Conservation (phyloP, 2,888 invertebrate species). For the Drosophila atripex region DNA sequence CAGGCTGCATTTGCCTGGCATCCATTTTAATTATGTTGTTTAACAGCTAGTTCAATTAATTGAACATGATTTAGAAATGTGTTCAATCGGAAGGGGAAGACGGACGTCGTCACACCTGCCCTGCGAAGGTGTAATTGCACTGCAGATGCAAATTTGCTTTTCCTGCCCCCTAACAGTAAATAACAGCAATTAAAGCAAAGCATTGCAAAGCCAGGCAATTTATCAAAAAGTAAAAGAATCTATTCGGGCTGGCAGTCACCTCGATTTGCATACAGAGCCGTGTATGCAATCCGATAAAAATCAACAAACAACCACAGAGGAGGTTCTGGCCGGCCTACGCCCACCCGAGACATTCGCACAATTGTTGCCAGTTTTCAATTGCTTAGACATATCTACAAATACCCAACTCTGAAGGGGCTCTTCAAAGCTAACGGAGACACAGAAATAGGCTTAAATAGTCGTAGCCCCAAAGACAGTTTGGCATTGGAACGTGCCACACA, state of each 20-base stretch:
- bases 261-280: conserved; percentile 48
- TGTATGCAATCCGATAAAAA: conserved; percentile 10
- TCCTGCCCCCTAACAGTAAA: conserved; percentile 24
- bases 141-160: conserved; percentile 26
- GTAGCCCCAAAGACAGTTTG: conserved; percentile 32
- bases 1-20: conserved; percentile 64
- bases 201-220: conserved; percentile 48
- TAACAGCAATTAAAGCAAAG: conserved; percentile 53
- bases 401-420: conserved; percentile 19
- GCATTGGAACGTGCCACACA: conserved; percentile 30
- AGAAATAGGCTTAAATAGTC: conserved; percentile 12
- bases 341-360: conserved; percentile 13
- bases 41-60: conserved; percentile 69
- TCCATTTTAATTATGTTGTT: conserved; percentile 73
- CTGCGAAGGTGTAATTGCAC: conserved; percentile 5
- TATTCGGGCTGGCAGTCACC: conserved; percentile 25
- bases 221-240: conserved; percentile 46
- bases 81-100: conserved; percentile 38
- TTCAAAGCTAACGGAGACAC: conserved; percentile 3
- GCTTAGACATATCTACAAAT: conserved; percentile 12
- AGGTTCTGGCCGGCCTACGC: conserved; percentile 40
- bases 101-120: conserved; percentile 46
- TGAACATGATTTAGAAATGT: conserved; percentile 67
- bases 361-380: conserved; percentile 18
- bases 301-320: conserved; percentile 11